A percentile compares a stretch with the other conserved stretches of the same genome.
Evolutionary conservation across 2,888 invertebrate species (phyloP).

Genomic region (Thecocarcelia acutangulata): DNA sequence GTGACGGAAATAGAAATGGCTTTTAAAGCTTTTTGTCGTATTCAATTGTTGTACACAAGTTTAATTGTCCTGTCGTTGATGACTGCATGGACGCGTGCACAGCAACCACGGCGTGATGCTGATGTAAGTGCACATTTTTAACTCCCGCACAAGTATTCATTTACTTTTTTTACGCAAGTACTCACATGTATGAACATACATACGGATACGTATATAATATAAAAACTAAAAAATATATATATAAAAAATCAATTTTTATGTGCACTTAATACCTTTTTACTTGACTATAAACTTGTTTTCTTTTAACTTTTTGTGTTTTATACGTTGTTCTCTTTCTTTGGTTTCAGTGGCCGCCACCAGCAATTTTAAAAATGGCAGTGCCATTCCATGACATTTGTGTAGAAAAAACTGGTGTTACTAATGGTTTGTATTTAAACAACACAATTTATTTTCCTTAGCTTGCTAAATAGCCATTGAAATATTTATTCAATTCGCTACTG

Average conservation of each 20-base stretch:
- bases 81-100: conserved; percentile 72
- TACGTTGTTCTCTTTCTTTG: conserved; percentile 6
- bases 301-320: conserved; percentile 31
- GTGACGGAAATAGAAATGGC: conserved; percentile 76
- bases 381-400: conserved; percentile 78
- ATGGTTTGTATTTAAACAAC: conserved; percentile 73
- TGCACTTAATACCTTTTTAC: conserved; percentile 18
- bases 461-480: conserved; percentile 26
- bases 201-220: too few relatives aligned
- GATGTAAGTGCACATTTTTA: conserved; percentile 72
- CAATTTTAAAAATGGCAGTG: conserved; percentile 77
- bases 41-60: conserved; percentile 69
- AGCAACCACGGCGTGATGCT: conserved; percentile 78
- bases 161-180: neutral
- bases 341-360: conserved; percentile 79
- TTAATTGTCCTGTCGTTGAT: conserved; percentile 76
- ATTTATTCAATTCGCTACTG: too few relatives aligned
- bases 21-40: conserved; percentile 72
- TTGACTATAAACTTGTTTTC: conserved; percentile 16
- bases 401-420: conserved; percentile 78
- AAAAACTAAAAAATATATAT: neutral
- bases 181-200: neutral
- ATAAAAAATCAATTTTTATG: conserved; percentile 41
- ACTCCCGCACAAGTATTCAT: neutral
- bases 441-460: conserved; percentile 33